Base-by-base conservation (phyloP, 2,888 invertebrate genomes). In the Drosophila lutescens region DNA sequence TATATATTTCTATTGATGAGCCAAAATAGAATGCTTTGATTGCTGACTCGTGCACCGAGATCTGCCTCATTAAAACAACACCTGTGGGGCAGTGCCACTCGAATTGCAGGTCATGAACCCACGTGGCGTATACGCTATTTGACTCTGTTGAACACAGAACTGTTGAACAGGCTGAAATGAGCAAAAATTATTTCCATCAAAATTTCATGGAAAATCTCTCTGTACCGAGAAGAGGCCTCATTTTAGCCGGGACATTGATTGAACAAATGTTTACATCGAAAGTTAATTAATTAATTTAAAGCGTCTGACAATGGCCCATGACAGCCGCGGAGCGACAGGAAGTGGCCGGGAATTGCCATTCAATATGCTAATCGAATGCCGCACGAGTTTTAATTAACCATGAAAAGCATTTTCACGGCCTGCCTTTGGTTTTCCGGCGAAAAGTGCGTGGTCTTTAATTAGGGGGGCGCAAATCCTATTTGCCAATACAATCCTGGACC, bases 301-400 rank as follows among this genome's bases (percentile, higher is more conserved):
- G 50, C 59, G 10, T 43, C 34, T 23, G 53, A 58, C 30, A 40
- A 46, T 57, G 57, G 47, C 4, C 40, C 15, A 15, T 38, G 61
- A 53, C 53, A 60, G 34, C 20, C n/a, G 13, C 6, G 13, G 5
- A 36, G 10, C 13, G 38, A 32, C 20, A 20, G 40, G 12, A 17
- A 17, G 12, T 13, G 10, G 12, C 6, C 15, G 13, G 15, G 23
- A 40, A 43, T 72, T 41, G 17, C 47, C 73, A 62, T 41, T 72
- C 51, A 62, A 66, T 55, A 74, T 76, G 79, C 51, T 76, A 81
- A 85, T 65, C 46, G 71, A 77, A 72, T 46, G 34, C 20, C 38
- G 20, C 41, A 34, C 38, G 60, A 51, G 50, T 73, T 88, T 86
- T 80, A 80, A 82, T 82, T 82, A 88, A 71, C 57, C 69, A 78